Evolutionary conservation across 53 echinoderm and acorn worm species (phyloP).

Genomic region (Crossaster papposus): DNA sequence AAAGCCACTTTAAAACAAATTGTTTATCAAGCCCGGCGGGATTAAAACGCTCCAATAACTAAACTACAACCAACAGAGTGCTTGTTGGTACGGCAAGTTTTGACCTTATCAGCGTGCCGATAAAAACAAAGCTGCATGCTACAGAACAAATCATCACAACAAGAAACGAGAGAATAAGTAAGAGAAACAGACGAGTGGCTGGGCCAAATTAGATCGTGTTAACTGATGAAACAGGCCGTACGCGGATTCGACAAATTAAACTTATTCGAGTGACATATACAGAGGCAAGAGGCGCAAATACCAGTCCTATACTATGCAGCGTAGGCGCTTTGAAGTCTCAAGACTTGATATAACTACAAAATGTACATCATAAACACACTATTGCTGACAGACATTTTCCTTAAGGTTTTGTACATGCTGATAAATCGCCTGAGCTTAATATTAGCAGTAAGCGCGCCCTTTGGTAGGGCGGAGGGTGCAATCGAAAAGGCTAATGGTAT

Average conservation of each 20-base stretch:
- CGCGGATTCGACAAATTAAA: background rate
- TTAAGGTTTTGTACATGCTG: background rate
- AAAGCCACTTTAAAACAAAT: background rate
- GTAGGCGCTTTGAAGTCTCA: background rate
- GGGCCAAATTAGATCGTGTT: conserved; percentile 7
- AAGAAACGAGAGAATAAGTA: background rate
- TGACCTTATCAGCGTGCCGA: too few relatives aligned
- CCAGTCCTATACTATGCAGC: background rate
- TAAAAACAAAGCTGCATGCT: background rate
- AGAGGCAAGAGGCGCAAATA: background rate
- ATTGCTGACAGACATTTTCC: too few relatives aligned
- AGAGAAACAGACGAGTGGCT: background rate
- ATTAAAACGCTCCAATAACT: background rate
- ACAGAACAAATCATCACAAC: background rate
- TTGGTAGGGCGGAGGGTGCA: too few relatives aligned
- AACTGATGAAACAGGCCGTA: conserved; percentile 6
- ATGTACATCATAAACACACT: too few relatives aligned
- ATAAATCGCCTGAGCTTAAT: background rate
- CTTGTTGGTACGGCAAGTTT: background rate
- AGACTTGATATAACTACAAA: too few relatives aligned
- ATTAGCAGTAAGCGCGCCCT: too few relatives aligned
- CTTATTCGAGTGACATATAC: background rate
- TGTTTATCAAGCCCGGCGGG: background rate
- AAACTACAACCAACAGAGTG: background rate
- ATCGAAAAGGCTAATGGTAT: too few relatives aligned